Conservation (phyloP, 1,140 invertebrate species). For the Zophobas morio region DNA sequence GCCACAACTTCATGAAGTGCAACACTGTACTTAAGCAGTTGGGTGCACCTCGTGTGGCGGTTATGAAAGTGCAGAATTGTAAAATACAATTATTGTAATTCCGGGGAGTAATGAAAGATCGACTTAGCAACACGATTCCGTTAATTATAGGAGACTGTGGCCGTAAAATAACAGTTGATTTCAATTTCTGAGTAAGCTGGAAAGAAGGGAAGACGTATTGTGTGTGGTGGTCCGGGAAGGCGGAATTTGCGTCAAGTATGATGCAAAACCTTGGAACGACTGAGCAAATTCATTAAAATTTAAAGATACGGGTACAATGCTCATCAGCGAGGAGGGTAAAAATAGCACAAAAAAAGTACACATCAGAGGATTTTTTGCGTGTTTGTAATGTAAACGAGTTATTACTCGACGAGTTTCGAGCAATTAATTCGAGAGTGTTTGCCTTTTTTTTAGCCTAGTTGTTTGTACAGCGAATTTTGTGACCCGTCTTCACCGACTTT, state of each 20-base stretch:
- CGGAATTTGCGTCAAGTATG: no score
- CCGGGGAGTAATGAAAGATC: constrained; percentile 12
- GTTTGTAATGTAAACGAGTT: constrained; percentile 14
- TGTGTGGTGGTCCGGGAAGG: no score
- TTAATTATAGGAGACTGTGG: background rate
- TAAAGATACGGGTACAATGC: no score
- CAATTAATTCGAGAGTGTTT: constrained; percentile 1
- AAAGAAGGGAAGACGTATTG: no score
- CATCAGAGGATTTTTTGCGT: constrained; percentile 4
- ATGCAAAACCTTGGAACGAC: no score
- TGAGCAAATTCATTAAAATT: no score
- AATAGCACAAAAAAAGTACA: background rate
- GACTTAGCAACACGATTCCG: constrained; percentile 11
- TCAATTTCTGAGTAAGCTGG: no score
- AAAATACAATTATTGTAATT: constrained; percentile 26
- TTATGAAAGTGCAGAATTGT: constrained; percentile 16
- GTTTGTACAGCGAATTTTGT: no score
- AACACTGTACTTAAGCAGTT: constrained; percentile 4
- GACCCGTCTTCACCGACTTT: no score
- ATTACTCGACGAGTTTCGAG: constrained; percentile 12
- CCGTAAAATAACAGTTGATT: no score
- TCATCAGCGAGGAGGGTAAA: background rate
- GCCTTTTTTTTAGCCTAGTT: no score
- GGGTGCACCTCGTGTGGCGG: constrained; percentile 7
- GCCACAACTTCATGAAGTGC: constrained; percentile 25